These are phyloP conservation scores for Invenusta paracnida DNA, from an alignment of 2,888 invertebrate genomes.

Conservation along the genomic window DNA sequence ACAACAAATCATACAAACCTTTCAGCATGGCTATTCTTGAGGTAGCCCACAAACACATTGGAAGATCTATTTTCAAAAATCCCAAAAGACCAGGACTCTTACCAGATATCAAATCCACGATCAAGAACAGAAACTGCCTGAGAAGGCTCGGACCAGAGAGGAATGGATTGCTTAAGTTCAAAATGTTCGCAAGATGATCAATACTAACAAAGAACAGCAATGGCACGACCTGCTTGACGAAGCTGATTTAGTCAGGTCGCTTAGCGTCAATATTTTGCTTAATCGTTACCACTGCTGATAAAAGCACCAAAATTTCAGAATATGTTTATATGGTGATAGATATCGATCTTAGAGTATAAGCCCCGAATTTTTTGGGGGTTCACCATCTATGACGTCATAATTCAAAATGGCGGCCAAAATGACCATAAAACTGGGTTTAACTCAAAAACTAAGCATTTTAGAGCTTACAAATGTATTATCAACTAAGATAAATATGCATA, in stretches of 20 bases:
- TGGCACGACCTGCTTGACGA: slow-evolving; percentile 11
- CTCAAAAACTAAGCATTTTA: too few species aligned
- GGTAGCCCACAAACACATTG: neutral
- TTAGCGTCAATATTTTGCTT: too few species aligned
- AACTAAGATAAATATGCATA: too few species aligned
- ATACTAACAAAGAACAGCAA: slow-evolving; percentile 3
- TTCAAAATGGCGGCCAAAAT: too few species aligned
- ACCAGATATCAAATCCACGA: slow-evolving; percentile 1
- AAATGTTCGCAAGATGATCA: slow-evolving; percentile 20
- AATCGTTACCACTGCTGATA: too few species aligned
- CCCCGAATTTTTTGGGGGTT: too few species aligned
- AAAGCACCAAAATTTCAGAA: too few species aligned
- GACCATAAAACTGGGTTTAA: too few species aligned
- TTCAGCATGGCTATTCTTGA: neutral
- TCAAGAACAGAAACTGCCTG: neutral
- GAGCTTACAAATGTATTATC: too few species aligned
- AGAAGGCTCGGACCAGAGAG: neutral
- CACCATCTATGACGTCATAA: too few species aligned
- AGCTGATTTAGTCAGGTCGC: neutral
- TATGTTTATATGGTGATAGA: too few species aligned
- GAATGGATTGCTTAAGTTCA: slow-evolving; percentile 3
- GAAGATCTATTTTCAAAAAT: neutral
- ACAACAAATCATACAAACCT: neutral
- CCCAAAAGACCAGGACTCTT: slow-evolving; percentile 4
- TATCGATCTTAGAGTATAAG: too few species aligned